Evolutionary conservation across 2,888 invertebrate genomes (phyloP), one percentile per base, ranked within the genome.

Genomic region (Neoascia interrupta): DNA sequence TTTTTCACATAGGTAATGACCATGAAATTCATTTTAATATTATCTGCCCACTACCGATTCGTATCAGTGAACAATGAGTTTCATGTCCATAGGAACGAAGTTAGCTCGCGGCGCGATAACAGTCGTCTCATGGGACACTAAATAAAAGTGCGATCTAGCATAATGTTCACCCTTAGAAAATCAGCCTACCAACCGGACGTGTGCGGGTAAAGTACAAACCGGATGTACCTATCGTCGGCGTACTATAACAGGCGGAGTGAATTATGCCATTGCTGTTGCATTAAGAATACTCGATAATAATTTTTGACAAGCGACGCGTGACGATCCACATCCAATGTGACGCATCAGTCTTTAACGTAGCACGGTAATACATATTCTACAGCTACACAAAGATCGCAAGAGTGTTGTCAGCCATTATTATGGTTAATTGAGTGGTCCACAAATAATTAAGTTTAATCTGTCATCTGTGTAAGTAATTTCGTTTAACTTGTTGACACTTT

Each of bases 301-400:
- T 41, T 64, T n/a, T 53, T 54, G 61, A 60, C 53, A 58, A 74
- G 21, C 81, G 47, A 73, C 16, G 76, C 70, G 76, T 81, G 81
- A 81, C 79, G 70, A 19, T 63, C 26, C 56, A 37, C 54, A 56
- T n/a, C n/a, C n/a, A n/a, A n/a, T 53, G 51, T 45, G 69, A 53
- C 69, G 53, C 45, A 61, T 41, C 41, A 26, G 43, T 56, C 49
- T n/a, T 6, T 8, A 31, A 41, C 31, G 3, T 21, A 45, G 31
- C 56, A 56, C 34, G 49, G 56, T 21, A 58, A 58, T 58, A 13
- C 6, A 26, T n/a, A 31, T n/a, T 31, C 31, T 1, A 23, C 10
- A 16, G 4, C 5, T 63, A 47, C 41, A 58, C n/a, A 41, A 26
- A 13, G 28, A 26, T n/a, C n/a, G 16, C 16, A 16, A 3, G 18